Base-by-base conservation (phyloP, 2,888 invertebrate species). In the Philereme vetulata region DNA sequence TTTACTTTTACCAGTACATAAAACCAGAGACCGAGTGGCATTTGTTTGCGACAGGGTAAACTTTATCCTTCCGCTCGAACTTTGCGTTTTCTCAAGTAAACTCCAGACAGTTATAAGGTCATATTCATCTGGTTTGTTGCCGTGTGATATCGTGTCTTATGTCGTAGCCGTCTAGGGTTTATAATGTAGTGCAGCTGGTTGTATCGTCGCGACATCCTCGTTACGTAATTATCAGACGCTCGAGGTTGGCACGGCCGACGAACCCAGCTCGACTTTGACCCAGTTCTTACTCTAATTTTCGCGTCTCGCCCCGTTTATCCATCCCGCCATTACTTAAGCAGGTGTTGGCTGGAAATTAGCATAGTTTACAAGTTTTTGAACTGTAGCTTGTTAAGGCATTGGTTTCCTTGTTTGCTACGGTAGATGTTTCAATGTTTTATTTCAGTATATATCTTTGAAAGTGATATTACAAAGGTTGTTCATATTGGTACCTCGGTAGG, bases 221-320 rank as follows among this genome's bases (percentile, higher is more conserved):
- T 88, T 84, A 83, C 81, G 83, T 89, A 91, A 91, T 91, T 89
- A 89, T 81, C 77, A 87, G 88, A 81, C 83, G 78, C 76, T 71
- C 77, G 77, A 70, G 81, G 80, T 72, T 77, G 77, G 66, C 69
- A 62, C 72, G 87, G 84, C 64, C 88, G 81, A 72, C 85, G 90
- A 88, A 88, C 90, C 81, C 79, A 75, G 43, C 78, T 77, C 85
- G 91, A 91, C 91, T 91, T 91, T 91, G 91, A 91, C 91, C 91
- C 78, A 91, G 83, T 90, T 90, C 81, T 81, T 81, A 85, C 83
- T 84, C 85, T 91, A 90, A 91, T 91, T 90, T 85, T 85, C 88
- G 76, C 84, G 85, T 82, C 85, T 88, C 87, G 85, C 79, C 72
- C 76, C 70, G 78, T 82, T 84, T 77, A 70, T 78, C 74, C 76